These are phyloP conservation scores for Drosophila sproati DNA, from an alignment of 1,140 invertebrate species.

Conservation along the genomic window DNA sequence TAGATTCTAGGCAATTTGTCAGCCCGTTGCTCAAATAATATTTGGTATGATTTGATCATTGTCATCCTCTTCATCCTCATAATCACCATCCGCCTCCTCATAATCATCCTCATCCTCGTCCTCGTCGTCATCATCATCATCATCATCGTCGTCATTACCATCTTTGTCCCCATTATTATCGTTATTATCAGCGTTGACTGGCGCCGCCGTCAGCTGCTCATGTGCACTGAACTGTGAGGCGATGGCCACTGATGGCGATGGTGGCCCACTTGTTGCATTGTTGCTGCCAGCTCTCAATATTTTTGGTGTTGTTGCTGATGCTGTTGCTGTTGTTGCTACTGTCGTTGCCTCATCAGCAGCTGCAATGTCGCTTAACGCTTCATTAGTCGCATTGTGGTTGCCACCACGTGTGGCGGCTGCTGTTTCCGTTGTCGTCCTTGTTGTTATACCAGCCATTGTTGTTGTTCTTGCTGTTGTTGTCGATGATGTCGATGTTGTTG, in stretches of 20 bases:
- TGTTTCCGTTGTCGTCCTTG: slow-evolving; percentile 12
- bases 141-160: slow-evolving; percentile 52
- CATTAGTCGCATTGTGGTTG: slow-evolving; percentile 74
- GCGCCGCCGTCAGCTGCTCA: slow-evolving; percentile 35
- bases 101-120: slow-evolving; percentile 69
- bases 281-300: neutral
- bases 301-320: slow-evolving; percentile 19
- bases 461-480: slow-evolving; percentile 8
- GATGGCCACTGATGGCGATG: slow-evolving; percentile 3
- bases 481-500: slow-evolving; percentile 13
- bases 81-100: slow-evolving; percentile 44
- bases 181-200: slow-evolving; percentile 31
- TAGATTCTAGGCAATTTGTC: slow-evolving; percentile 28
- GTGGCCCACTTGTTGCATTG: slow-evolving; percentile 65
- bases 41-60: slow-evolving; percentile 80
- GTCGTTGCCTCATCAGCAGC: slow-evolving; percentile 53
- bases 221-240: slow-evolving; percentile 41
- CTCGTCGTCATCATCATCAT: slow-evolving; percentile 66
- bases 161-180: slow-evolving; percentile 26
- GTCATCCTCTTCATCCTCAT: slow-evolving; percentile 63
- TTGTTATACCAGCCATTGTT: slow-evolving; percentile 3
- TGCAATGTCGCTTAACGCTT: slow-evolving; percentile 69
- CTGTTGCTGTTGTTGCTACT: slow-evolving; percentile 30
- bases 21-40: slow-evolving; percentile 59
- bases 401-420: slow-evolving; percentile 38